Conservation (phyloP, 2,113 vertebrate genomes). For the Nothoprocta perdicaria region DNA sequence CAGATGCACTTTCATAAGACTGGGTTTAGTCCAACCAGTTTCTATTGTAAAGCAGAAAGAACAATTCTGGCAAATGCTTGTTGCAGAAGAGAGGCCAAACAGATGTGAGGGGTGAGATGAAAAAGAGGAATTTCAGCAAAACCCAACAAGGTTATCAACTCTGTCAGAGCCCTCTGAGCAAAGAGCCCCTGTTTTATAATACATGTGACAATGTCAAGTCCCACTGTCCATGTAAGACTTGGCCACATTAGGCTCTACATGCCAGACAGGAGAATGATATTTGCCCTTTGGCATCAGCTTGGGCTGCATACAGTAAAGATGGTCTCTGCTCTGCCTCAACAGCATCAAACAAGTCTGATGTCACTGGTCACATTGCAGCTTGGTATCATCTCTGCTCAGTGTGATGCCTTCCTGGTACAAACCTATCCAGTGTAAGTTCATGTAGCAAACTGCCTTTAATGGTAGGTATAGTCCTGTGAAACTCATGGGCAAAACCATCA, state of each 20-base stretch:
- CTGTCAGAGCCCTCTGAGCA: not conserved
- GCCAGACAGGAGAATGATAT: fast-evolving
- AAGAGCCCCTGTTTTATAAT: not conserved
- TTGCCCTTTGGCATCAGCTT: not conserved
- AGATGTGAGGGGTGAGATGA: not conserved
- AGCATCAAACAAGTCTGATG: not conserved
- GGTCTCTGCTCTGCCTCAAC: not conserved
- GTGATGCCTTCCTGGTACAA: fast-evolving
- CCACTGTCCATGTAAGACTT: not conserved
- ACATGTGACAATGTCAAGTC: not conserved
- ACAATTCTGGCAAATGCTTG: not conserved
- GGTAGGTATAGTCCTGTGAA: not conserved
- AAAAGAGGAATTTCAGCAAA: not conserved
- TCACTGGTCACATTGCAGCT: not conserved
- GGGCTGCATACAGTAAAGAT: not conserved
- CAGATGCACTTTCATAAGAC: not conserved
- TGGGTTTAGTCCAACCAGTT: not conserved
- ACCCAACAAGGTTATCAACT: not conserved
- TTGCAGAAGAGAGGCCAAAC: not conserved
- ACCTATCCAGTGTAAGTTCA: not conserved
- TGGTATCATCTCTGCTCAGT: not conserved
- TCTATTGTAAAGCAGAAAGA: conserved; percentile 1
- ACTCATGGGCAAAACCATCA: not conserved
- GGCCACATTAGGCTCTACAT: not conserved
- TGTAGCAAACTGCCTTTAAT: not conserved